Base-by-base conservation (phyloP, 2,113 vertebrate species). In the Alaudala cheleensis region DNA sequence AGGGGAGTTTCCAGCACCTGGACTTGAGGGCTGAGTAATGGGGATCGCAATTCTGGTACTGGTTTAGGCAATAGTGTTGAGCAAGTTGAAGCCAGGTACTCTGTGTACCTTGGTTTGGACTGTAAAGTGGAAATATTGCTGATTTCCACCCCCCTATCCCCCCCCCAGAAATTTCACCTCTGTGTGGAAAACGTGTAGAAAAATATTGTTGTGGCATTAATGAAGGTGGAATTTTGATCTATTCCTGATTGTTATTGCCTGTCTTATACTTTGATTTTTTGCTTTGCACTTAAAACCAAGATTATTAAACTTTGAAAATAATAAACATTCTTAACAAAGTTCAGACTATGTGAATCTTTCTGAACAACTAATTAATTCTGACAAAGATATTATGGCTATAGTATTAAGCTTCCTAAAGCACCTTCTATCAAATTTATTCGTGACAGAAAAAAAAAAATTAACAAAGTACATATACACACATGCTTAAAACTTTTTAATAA, bases 61-160 rank as follows among this genome's bases (percentile, higher is more conserved):
- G 45, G 10, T 45, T 76, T 39, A 64, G 44, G 15, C 28, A 64
- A 12, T 12, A 31, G 50, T 50, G 29, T 26, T 34, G 62, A 31
- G n/a, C 49, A 24, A 56, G 42, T 47, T 57, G 23, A 24, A 19
- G 18, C 12, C 18, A 8, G 61, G n/a, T 7, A 5, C 23, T 69
- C 0, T 1, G 7, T 45, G n/a, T 45, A 1, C 31, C 12, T 61
- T 26, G 25, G 6, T 17, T 53, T 71, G 10, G 9, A 6, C 16
- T 51, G 33, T 79, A 62, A 78, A 64, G 51, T 44, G 20, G 44
- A 58, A 92, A 58, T 73, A 13, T 0, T 70, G 40, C 13, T 69
- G 42, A 44, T 13, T 10, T 42, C 40, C 40, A 42, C 40, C 40
- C 40, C 40, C 40, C 40, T 5, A 9, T 5, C 40, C 2, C n/a